Evolutionary conservation across 2,113 vertebrate genomes (phyloP).

Genomic region (Indicator indicator): DNA sequence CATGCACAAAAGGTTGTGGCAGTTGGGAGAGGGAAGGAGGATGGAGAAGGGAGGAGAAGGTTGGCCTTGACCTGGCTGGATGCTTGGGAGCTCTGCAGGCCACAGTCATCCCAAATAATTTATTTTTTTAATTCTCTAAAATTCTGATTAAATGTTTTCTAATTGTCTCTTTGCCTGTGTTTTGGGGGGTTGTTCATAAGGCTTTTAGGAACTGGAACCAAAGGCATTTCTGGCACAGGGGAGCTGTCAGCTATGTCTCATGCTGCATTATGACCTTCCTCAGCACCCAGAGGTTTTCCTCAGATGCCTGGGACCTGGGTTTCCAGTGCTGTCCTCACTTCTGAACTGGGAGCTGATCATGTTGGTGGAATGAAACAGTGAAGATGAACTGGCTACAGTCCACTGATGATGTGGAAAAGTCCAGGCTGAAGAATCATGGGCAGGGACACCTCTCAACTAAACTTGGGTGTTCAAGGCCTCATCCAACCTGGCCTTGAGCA

Average conservation of each 20-base stretch:
- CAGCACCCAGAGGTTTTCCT: background rate
- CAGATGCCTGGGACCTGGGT: background rate
- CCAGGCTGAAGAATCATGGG: background rate
- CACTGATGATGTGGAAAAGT: background rate
- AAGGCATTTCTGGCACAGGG: background rate
- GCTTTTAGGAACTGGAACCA: background rate
- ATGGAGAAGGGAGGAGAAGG: background rate
- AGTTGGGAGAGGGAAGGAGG: background rate
- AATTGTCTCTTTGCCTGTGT: fast-evolving
- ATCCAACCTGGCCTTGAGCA: too few relatives aligned
- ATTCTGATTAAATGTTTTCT: background rate
- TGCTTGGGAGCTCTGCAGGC: background rate
- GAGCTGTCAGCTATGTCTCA: too few relatives aligned
- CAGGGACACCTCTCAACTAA: too few relatives aligned
- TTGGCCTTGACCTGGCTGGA: background rate
- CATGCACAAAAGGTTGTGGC: fast-evolving
- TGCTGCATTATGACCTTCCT: background rate
- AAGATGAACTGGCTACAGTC: fast-evolving
- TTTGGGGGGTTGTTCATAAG: background rate
- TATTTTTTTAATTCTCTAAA: conserved; percentile 19
- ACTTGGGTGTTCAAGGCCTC: too few relatives aligned
- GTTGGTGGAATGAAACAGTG: background rate
- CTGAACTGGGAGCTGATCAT: background rate
- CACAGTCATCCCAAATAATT: background rate
- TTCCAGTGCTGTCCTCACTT: background rate